Evolutionary conservation across 2,113 vertebrate genomes (phyloP).

Genomic region (Grammomys dolichurus): DNA sequence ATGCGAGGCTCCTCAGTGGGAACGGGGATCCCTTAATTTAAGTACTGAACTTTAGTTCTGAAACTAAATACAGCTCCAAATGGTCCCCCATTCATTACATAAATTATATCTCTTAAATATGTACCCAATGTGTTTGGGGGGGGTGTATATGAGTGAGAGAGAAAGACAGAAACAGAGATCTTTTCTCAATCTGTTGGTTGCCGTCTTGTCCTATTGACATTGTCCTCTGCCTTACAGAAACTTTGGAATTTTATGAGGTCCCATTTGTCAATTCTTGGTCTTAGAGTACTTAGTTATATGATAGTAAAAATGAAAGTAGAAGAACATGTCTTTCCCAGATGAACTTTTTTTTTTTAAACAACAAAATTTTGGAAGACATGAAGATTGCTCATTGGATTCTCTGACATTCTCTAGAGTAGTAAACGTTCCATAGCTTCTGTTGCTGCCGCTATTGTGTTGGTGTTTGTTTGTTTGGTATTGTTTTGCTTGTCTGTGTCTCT

Average conservation of each 20-base stretch:
- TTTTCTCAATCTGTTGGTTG: no score
- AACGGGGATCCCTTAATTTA: accelerated
- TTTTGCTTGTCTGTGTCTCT: no score
- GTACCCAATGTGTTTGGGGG: no score
- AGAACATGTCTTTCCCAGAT: neutral
- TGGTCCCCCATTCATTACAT: neutral
- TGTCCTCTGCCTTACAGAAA: no score
- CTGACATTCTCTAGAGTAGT: neutral
- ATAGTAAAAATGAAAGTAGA: neutral
- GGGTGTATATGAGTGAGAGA: no score
- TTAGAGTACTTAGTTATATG: neutral
- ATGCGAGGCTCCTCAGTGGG: neutral
- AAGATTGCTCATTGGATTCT: neutral
- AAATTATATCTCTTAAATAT: neutral
- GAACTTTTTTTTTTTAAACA: neutral
- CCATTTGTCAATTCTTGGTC: no score
- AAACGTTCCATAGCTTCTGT: neutral
- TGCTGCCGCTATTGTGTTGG: no score
- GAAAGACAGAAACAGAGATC: no score
- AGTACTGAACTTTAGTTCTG: neutral
- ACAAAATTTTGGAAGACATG: neutral
- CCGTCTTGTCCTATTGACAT: no score
- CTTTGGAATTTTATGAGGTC: no score
- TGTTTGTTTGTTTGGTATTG: no score
- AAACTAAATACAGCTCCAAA: neutral